A percentile compares a stretch with the other conserved stretches of the same genome.
Conservation (phyloP, 2,797 vertebrate species). For the Falco naumanni region DNA sequence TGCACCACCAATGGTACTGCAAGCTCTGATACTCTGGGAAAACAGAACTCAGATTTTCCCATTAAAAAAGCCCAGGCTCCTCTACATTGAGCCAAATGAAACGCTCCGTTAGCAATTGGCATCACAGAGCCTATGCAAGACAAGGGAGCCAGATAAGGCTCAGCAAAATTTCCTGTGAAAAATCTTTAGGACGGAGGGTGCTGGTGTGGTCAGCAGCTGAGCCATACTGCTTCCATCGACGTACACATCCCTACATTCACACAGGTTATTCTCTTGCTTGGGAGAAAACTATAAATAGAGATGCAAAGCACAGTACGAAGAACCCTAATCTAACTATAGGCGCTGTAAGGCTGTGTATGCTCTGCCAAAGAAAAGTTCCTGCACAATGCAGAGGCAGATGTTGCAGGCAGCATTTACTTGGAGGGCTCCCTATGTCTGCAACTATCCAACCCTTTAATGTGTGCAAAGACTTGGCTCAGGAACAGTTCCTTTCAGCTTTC, state of each 20-base stretch:
- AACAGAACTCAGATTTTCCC: slow-evolving; percentile 12
- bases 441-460: not conserved
- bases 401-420: slow-evolving; percentile 33
- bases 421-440: slow-evolving; percentile 31
- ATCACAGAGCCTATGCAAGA: slow-evolving; percentile 37
- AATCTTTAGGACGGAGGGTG: not conserved
- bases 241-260: not conserved
- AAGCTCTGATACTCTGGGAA: slow-evolving; percentile 2
- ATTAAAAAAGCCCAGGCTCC: not conserved
- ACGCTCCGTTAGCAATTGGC: not conserved
- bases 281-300: not conserved
- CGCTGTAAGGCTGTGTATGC: not conserved
- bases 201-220: not conserved
- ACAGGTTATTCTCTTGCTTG: not conserved
- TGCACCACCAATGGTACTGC: not conserved
- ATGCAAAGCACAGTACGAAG: not conserved
- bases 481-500: not conserved
- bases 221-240: not conserved
- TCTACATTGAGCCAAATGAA: slow-evolving; percentile 34
- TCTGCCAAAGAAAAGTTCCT: slow-evolving; percentile 34
- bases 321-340: not conserved
- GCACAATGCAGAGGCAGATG: slow-evolving; percentile 45
- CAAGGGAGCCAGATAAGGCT: not conserved
- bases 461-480: slow-evolving; percentile 22
- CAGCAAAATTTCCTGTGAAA: slow-evolving; percentile 18